These are phyloP conservation scores for Cecropterus lyciades DNA, from an alignment of 1,140 invertebrate genomes.

Conservation along the genomic window DNA sequence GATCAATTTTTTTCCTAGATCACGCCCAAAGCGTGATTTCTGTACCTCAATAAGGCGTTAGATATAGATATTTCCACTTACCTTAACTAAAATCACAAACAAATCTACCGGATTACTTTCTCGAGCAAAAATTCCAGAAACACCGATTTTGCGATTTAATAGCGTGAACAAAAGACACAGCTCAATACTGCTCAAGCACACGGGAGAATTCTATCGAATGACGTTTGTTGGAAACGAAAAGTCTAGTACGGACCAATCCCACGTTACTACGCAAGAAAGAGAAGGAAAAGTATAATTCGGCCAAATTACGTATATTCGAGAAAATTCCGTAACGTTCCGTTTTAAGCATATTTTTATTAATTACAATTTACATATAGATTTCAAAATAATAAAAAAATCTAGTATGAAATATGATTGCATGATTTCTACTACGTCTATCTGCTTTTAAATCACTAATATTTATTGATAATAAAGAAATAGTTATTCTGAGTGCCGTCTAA, in stretches of 20 bases:
- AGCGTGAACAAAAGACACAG: conserved; percentile 37
- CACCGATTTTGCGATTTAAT: conserved; percentile 38
- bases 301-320: conserved; percentile 59
- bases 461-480: too few species aligned
- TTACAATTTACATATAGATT: too few species aligned
- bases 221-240: conserved; percentile 43
- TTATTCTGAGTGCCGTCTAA: too few species aligned
- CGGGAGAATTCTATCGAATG: conserved; percentile 35
- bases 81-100: conserved; percentile 32
- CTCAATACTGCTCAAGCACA: conserved; percentile 27
- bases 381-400: too few species aligned
- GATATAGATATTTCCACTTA: conserved; percentile 19
- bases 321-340: conserved; percentile 53
- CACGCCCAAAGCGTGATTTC: neutral
- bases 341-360: conserved; percentile 29
- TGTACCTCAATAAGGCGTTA: neutral
- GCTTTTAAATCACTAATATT: too few species aligned
- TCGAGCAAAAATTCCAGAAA: conserved; percentile 45
- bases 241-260: conserved; percentile 42
- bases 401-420: too few species aligned
- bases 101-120: conserved; percentile 10
- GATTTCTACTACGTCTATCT: too few species aligned
- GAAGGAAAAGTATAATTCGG: conserved; percentile 11
- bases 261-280: conserved; percentile 33
- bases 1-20: conserved; percentile 5